Evolutionary conservation across 1,140 invertebrate genomes (phyloP), one percentile per base, ranked within the genome.

Genomic region (Polyergus mexicanus): DNA sequence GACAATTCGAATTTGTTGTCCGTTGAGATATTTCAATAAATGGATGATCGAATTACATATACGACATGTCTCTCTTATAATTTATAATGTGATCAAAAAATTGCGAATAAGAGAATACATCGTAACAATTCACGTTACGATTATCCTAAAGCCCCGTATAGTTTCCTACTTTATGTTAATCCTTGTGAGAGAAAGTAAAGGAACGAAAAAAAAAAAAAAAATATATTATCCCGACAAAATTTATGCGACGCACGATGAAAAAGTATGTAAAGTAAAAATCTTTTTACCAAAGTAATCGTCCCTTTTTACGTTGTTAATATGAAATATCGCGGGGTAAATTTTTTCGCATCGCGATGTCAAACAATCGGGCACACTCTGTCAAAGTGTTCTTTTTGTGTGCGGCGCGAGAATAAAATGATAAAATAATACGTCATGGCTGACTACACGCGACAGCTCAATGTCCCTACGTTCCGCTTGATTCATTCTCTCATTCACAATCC

Each of bases 401-500:
- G 32, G 32, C 4, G 6, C 41, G 76, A 68, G 66, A 91, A 91
- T 90, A 90, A 92, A 89, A 84, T 87, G 65, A 75, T 83, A 90
- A 92, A 92, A 92, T 93, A 93, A 93, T 93, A 91, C 88, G 83
- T 93, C 91, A 90, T 10, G 84, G 80, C 74, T 83, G 86, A 91
- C 80, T 81, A 89, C 88, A 89, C 71, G 69, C 86, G 92, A 93
- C 92, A 92, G 89, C 88, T 91, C 87, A 88, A 89, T 92, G 88
- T 86, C 85, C 72, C 16, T 35, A 16, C 74, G 28, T 69, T 7
- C 32, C 25, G 54, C 44, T 75, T 28, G 85, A 44, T 41, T 28
- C 71, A 25, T 62, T 38, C 25, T 69, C 60, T 28, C 28, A 16
- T 10, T 58, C 51, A 13, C 47, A 63, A 66, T 35, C 11, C 28